phyloP scores from a whole-genome alignment of 1,140 invertebrate genomes.

The Nasonia vitripennis region DNA sequence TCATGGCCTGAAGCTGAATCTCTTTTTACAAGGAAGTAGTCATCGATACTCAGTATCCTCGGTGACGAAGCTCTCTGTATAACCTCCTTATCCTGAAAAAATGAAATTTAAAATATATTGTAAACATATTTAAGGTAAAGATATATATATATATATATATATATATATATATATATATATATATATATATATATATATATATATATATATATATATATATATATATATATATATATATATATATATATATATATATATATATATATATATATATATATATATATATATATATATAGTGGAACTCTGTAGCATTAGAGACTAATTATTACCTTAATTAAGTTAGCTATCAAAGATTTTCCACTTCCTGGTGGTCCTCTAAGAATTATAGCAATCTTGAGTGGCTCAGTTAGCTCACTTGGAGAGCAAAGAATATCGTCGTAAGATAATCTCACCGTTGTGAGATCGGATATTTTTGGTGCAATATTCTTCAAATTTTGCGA shows the following conservation, averaged over 20 bases:
- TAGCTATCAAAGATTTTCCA: constrained; percentile 91
- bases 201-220: neutral
- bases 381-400: constrained; percentile 90
- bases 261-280: neutral
- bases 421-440: constrained; percentile 85
- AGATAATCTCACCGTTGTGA: constrained; percentile 76
- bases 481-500: constrained; percentile 59
- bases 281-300: neutral
- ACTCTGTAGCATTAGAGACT: neutral
- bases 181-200: neutral
- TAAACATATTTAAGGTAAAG: neutral
- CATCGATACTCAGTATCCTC: constrained; percentile 94
- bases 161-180: neutral
- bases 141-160: neutral
- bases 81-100: constrained; percentile 82
- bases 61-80: constrained; percentile 86
- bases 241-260: neutral
- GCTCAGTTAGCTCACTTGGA: constrained; percentile 85
- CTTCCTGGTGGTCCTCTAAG: constrained; percentile 92
- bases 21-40: constrained; percentile 95
- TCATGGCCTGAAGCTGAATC: constrained; percentile 88
- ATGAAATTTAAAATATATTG: constrained; percentile 27
- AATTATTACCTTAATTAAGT: constrained; percentile 87
- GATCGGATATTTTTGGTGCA: constrained; percentile 63
- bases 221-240: no score